Evolutionary conservation across 1,140 invertebrate species (phyloP).

Genomic region (Saccostrea echinata): DNA sequence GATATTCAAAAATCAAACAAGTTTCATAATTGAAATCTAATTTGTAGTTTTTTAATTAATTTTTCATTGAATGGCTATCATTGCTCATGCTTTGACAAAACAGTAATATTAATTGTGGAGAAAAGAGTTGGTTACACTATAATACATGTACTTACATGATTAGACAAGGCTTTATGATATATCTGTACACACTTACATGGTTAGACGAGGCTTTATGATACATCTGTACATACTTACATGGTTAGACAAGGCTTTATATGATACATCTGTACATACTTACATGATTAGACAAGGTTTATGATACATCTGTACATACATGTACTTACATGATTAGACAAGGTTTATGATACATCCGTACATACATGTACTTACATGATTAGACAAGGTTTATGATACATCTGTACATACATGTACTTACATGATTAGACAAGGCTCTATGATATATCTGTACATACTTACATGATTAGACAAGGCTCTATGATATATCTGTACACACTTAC

Average conservation of each 20-base stretch:
- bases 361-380: constrained; percentile 92
- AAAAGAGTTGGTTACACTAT: not conserved
- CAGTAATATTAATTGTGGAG: too few relatives aligned
- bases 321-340: constrained; percentile 91
- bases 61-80: too few relatives aligned
- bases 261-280: constrained; percentile 96
- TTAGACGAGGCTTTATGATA: constrained; percentile 93
- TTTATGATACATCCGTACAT: constrained; percentile 96
- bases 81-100: too few relatives aligned
- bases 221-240: constrained; percentile 96
- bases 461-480: constrained; percentile 92
- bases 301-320: constrained; percentile 97
- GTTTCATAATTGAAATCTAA: too few relatives aligned
- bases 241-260: constrained; percentile 91
- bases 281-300: constrained; percentile 91
- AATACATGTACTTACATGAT: constrained; percentile 85
- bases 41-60: too few relatives aligned
- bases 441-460: constrained; percentile 97
- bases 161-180: constrained; percentile 94
- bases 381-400: constrained; percentile 95
- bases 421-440: constrained; percentile 91
- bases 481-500: constrained; percentile 96
- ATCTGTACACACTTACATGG: constrained; percentile 95
- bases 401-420: constrained; percentile 93
- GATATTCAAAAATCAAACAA: too few relatives aligned